Evolutionary conservation across 1,140 invertebrate species (phyloP).

Genomic region (Meloidogyne floridensis): DNA sequence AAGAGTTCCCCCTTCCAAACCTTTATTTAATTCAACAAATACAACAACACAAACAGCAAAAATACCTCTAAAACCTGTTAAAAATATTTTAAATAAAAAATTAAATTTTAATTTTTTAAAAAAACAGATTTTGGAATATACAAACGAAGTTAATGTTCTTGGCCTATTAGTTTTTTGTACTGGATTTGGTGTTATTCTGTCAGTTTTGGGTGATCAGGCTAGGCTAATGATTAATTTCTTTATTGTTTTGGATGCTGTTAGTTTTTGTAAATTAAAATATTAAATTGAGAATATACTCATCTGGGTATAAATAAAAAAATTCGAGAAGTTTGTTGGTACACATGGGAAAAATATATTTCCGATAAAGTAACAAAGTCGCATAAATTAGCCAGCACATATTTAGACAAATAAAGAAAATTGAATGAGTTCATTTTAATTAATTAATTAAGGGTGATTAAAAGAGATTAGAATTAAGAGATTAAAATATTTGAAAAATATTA

Average conservation of each 20-base stretch:
- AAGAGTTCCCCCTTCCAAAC: constrained; percentile 12
- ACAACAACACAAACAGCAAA: constrained; percentile 21
- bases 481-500: too few species aligned
- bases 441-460: too few species aligned
- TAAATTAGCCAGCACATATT: too few species aligned
- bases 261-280: constrained; percentile 26
- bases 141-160: constrained; percentile 68
- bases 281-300: neutral
- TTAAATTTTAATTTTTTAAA: neutral
- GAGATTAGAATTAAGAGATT: too few species aligned
- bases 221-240: constrained; percentile 69
- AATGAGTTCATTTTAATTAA: too few species aligned
- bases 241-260: constrained; percentile 68
- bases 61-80: constrained; percentile 45
- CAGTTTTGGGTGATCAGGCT: constrained; percentile 66
- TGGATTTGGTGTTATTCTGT: constrained; percentile 69
- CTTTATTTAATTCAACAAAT: constrained; percentile 20
- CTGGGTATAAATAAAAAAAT: too few species aligned
- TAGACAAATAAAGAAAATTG: too few species aligned
- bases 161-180: constrained; percentile 70
- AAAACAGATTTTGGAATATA: constrained; percentile 54
- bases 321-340: too few species aligned
- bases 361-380: too few species aligned
- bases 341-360: too few species aligned
- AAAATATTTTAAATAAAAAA: neutral